phyloP scores from a whole-genome alignment of 2,113 vertebrate genomes.

The Chauna torquata region DNA sequence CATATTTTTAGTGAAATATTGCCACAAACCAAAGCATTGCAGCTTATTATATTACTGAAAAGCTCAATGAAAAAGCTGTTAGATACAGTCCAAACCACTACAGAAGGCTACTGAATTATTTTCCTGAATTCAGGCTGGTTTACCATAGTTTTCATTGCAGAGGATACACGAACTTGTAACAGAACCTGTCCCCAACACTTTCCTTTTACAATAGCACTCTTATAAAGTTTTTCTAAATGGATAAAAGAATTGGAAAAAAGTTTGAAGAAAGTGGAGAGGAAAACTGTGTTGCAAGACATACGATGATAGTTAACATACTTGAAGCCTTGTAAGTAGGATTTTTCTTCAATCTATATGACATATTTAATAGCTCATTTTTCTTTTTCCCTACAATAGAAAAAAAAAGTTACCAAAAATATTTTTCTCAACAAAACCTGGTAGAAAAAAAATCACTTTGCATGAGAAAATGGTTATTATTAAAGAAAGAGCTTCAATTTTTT shows the following conservation, averaged over 20 bases:
- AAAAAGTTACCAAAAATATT: background rate
- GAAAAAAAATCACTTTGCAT: background rate
- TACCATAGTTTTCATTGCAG: background rate
- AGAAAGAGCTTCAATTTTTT: background rate
- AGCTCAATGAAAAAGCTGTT: background rate
- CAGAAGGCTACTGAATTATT: background rate
- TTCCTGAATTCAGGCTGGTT: background rate
- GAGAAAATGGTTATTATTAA: background rate
- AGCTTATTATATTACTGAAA: background rate
- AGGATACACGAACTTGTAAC: background rate
- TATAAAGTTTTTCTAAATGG: background rate
- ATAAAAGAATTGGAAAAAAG: background rate
- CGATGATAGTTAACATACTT: background rate
- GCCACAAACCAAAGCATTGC: background rate
- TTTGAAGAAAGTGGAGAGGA: background rate
- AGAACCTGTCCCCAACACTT: background rate
- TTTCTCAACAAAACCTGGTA: background rate
- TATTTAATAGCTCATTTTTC: background rate
- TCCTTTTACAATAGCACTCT: background rate
- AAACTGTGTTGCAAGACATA: background rate
- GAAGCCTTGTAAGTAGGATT: background rate
- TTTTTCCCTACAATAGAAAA: background rate
- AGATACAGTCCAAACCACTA: background rate
- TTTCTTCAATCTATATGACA: background rate
- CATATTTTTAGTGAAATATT: background rate